phyloP scores from a whole-genome alignment of 1,140 invertebrate species.

The Trypoxylus dichotomus region DNA sequence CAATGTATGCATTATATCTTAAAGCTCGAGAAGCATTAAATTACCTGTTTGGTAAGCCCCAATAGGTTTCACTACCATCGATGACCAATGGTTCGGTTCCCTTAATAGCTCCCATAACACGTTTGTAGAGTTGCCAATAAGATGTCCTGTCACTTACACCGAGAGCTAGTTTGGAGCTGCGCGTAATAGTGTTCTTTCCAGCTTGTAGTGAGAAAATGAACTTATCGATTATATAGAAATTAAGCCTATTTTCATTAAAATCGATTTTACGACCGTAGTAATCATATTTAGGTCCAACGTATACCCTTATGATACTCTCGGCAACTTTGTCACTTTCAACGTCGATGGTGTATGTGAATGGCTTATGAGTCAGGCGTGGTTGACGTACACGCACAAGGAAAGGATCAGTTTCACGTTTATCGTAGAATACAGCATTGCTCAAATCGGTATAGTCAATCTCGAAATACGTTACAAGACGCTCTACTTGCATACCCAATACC shows the following conservation, averaged over 20 bases:
- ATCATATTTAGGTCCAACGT: slow-evolving; percentile 71
- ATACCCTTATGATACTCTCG: slow-evolving; percentile 64
- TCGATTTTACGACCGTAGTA: slow-evolving; percentile 56
- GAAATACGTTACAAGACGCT: slow-evolving; percentile 70
- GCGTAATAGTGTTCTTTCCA: slow-evolving; percentile 68
- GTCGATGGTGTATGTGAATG: slow-evolving; percentile 64
- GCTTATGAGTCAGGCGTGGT: slow-evolving; percentile 62
- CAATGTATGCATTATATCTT: too few species aligned
- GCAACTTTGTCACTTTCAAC: slow-evolving; percentile 60
- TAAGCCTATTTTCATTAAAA: slow-evolving; percentile 57
- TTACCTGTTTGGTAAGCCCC: slow-evolving; percentile 50
- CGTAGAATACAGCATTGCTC: slow-evolving; percentile 62
- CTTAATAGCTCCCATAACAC: slow-evolving; percentile 58
- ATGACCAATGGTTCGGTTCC: slow-evolving; percentile 55
- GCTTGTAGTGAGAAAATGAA: slow-evolving; percentile 65
- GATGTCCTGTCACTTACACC: slow-evolving; percentile 66
- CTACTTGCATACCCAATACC: slow-evolving; percentile 63
- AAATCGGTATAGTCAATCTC: slow-evolving; percentile 69
- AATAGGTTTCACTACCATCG: slow-evolving; percentile 56
- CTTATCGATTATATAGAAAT: slow-evolving; percentile 64
- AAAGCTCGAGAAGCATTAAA: not conserved
- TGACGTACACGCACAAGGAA: slow-evolving; percentile 55
- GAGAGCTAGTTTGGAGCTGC: slow-evolving; percentile 65
- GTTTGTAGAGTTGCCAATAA: slow-evolving; percentile 60
- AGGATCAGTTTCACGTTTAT: slow-evolving; percentile 40